Evolutionary conservation across 2,113 vertebrate species (phyloP).

Genomic region (Glaucidium brasilianum): DNA sequence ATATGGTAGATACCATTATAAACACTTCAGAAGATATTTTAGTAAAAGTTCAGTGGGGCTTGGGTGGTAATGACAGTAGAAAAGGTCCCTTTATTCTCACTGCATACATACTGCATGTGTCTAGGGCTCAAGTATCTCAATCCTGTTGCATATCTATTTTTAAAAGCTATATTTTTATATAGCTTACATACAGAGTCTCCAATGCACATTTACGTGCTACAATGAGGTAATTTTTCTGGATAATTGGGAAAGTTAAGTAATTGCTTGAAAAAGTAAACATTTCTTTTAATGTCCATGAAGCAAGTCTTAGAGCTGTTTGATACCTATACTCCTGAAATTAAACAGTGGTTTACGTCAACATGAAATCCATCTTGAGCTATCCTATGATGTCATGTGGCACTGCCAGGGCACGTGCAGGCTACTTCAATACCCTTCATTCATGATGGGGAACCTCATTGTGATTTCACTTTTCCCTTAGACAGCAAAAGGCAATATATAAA

Average conservation of each 20-base stretch:
- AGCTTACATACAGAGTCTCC: constrained; percentile 33
- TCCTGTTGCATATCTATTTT: constrained; percentile 23
- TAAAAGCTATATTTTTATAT: constrained; percentile 32
- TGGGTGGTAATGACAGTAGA: background rate
- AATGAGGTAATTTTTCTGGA: constrained; percentile 72
- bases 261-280: constrained; percentile 74
- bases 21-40: background rate
- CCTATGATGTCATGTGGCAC: constrained; percentile 65
- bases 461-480: constrained; percentile 64
- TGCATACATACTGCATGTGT: background rate
- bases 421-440: constrained; percentile 71
- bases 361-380: constrained; percentile 68
- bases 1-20: background rate
- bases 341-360: constrained; percentile 56
- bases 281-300: constrained; percentile 56
- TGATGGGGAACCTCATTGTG: constrained; percentile 41
- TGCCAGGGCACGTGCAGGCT: background rate
- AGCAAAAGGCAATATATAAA: constrained; percentile 36
- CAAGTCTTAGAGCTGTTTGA: constrained; percentile 60
- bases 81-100: background rate
- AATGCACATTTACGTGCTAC: constrained; percentile 33
- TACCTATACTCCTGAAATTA: constrained; percentile 57
- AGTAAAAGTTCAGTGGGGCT: background rate
- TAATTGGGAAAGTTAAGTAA: constrained; percentile 74
- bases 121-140: background rate